A percentile compares a stretch with the other conserved stretches of the same genome.
Evolutionary conservation across 1,140 invertebrate genomes (phyloP).

Genomic region (Zaprionus gabonicus): DNA sequence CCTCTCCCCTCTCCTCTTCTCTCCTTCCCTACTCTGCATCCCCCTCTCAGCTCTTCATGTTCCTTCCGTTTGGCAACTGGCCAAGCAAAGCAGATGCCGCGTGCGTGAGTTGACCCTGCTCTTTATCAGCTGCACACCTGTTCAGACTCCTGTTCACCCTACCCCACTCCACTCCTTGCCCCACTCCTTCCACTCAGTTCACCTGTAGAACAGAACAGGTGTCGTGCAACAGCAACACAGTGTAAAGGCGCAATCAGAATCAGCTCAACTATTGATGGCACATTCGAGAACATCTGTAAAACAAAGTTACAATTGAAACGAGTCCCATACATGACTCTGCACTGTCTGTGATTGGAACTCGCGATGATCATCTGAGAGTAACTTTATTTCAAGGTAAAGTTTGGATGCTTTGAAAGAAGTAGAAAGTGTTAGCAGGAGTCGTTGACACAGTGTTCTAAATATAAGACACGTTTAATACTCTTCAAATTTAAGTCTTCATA

Average conservation of each 20-base stretch:
- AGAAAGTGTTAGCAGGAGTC: too few species aligned
- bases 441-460: too few species aligned
- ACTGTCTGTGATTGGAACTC: too few species aligned
- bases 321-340: too few species aligned
- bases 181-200: background rate
- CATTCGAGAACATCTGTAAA: background rate
- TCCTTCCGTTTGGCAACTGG: constrained; percentile 26
- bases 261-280: background rate
- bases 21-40: background rate
- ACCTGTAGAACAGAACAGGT: background rate
- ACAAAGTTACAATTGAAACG: too few species aligned
- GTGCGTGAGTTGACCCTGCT: too few species aligned
- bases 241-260: background rate
- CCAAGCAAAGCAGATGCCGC: constrained; percentile 39
- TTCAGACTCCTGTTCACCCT: background rate
- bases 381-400: too few species aligned
- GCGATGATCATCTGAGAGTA: too few species aligned
- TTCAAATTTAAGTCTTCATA: too few species aligned
- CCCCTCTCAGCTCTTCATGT: background rate
- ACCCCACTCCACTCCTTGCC: background rate
- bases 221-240: background rate
- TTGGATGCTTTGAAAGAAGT: too few species aligned
- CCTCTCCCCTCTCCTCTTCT: background rate
- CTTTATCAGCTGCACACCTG: background rate
- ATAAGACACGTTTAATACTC: too few species aligned